A percentile compares a stretch with the other conserved stretches of the same genome.
These are phyloP conservation scores for Coilia nasus DNA, from an alignment of 2,797 vertebrate species.

Conservation along the genomic window DNA sequence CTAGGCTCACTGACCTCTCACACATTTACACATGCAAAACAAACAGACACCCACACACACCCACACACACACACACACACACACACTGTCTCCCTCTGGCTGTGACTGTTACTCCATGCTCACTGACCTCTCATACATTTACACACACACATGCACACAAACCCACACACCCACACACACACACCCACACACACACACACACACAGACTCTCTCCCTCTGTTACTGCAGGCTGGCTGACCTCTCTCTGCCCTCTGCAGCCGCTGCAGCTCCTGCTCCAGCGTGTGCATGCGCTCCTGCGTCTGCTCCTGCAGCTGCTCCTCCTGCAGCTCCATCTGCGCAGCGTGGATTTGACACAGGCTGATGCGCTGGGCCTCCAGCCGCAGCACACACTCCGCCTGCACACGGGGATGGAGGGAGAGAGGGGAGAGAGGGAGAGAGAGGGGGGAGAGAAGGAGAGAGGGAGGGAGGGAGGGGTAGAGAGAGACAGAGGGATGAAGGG, in stretches of 20 bases:
- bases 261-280: slow-evolving; percentile 77
- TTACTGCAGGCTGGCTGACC: slow-evolving; percentile 64
- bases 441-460: too few relatives aligned
- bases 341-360: slow-evolving; percentile 91
- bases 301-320: slow-evolving; percentile 80
- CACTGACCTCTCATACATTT: too few relatives aligned
- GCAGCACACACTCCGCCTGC: slow-evolving; percentile 86
- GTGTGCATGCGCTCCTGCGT: slow-evolving; percentile 71
- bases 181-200: too few relatives aligned
- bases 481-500: neutral
- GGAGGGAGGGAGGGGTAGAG: neutral
- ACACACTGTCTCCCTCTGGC: neutral
- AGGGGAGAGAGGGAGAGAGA: too few relatives aligned
- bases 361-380: slow-evolving; percentile 91
- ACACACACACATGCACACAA: too few relatives aligned
- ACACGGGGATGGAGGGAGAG: slow-evolving; percentile 15
- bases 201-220: slow-evolving; percentile 24
- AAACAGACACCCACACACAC: too few relatives aligned
- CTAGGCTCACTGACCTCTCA: too few relatives aligned
- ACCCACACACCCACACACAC: too few relatives aligned
- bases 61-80: too few relatives aligned
- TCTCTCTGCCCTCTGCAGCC: slow-evolving; percentile 60
- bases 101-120: neutral
- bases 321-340: slow-evolving; percentile 86
- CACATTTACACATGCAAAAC: too few relatives aligned